These are phyloP conservation scores for Pelodiscus sinensis DNA, from an alignment of 2,113 vertebrate genomes.

Conservation along the genomic window DNA sequence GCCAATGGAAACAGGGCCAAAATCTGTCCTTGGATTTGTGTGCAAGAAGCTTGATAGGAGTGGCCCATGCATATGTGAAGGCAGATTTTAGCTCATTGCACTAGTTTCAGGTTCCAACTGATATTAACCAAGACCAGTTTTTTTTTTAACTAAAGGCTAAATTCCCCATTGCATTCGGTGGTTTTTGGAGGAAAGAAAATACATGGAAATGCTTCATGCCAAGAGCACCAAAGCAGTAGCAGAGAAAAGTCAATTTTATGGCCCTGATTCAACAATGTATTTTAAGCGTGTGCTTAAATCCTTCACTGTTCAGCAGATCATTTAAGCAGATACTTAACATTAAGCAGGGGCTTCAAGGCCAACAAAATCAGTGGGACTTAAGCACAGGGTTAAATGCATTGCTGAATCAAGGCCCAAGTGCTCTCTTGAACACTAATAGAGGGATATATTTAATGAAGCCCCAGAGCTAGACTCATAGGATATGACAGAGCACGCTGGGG, in stretches of 20 bases:
- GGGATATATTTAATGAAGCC: background rate
- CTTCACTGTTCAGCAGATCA: background rate
- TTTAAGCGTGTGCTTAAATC: background rate
- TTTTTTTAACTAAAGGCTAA: background rate
- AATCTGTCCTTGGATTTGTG: background rate
- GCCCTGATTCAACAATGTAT: background rate
- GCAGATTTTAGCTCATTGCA: background rate
- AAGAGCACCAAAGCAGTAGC: background rate
- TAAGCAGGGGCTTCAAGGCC: background rate
- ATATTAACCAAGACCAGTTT: background rate
- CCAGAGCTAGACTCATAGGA: background rate
- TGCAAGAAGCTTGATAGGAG: background rate
- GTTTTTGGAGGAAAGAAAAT: background rate
- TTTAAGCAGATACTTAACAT: background rate
- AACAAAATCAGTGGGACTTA: background rate
- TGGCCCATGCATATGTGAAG: conserved; percentile 7
- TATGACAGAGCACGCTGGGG: background rate
- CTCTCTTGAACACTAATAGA: background rate
- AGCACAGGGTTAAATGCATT: background rate
- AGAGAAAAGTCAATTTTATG: background rate
- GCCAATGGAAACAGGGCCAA: background rate
- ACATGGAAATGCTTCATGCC: background rate
- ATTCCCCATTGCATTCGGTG: background rate
- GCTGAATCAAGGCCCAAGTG: background rate
- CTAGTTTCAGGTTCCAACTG: background rate